phyloP scores from a whole-genome alignment of 2,888 invertebrate species.

The Cantharis lateralis region DNA sequence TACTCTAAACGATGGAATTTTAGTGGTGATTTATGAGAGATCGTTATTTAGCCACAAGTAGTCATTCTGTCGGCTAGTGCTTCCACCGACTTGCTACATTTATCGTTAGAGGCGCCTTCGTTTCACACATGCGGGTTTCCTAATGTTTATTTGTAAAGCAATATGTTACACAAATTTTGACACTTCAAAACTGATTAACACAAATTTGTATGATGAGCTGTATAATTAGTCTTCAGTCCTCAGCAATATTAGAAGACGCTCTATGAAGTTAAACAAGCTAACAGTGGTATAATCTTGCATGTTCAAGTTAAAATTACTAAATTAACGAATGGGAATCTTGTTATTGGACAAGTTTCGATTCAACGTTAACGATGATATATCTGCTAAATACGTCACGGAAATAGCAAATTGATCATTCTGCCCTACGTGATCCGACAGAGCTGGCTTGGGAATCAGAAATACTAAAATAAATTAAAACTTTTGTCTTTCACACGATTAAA shows the following conservation, averaged over 20 bases:
- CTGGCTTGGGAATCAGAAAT: not conserved
- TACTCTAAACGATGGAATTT: slow-evolving; percentile 20
- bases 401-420: not conserved
- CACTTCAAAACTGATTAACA: slow-evolving; percentile 26
- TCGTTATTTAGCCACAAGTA: slow-evolving; percentile 42
- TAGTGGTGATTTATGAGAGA: slow-evolving; percentile 37
- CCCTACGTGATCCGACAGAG: not conserved
- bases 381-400: not conserved
- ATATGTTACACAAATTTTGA: slow-evolving; percentile 26
- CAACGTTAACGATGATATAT: not conserved
- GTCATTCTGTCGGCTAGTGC: slow-evolving; percentile 31
- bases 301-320: not conserved
- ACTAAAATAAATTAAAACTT: not conserved
- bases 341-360: not conserved
- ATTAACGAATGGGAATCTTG: not conserved
- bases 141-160: slow-evolving; percentile 27
- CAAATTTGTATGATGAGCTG: slow-evolving; percentile 23
- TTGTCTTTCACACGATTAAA: not conserved
- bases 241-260: slow-evolving; percentile 12
- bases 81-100: slow-evolving; percentile 39
- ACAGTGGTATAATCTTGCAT: not conserved
- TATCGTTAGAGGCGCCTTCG: slow-evolving; percentile 31
- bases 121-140: slow-evolving; percentile 27
- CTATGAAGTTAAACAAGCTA: slow-evolving; percentile 5
- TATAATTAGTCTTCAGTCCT: slow-evolving; percentile 24